Evolutionary conservation across 1,140 invertebrate species (phyloP).

Genomic region (Trichogramma pretiosum): DNA sequence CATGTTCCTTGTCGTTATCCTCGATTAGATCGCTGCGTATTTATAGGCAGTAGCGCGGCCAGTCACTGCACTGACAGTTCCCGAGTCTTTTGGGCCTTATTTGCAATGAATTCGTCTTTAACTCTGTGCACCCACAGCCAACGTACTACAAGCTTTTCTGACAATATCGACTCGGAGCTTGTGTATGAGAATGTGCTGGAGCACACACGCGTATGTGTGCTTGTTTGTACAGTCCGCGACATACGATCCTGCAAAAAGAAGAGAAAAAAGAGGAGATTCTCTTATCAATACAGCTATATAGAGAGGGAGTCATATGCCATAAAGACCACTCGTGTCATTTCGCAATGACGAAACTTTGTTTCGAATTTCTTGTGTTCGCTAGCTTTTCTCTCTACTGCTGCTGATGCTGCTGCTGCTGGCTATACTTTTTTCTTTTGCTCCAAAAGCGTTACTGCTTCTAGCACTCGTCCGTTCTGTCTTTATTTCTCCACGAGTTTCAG

Average conservation of each 20-base stretch:
- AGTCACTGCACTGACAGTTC: too few species aligned
- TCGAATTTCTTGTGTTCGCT: conserved; percentile 32
- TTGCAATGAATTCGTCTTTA: too few species aligned
- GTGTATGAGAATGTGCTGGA: not conserved
- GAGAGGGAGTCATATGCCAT: too few species aligned
- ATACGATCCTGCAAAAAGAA: too few species aligned
- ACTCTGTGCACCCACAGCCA: too few species aligned
- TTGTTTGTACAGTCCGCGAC: too few species aligned
- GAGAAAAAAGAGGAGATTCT: conserved; percentile 31
- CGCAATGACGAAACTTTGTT: conserved; percentile 48
- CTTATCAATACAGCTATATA: conserved; percentile 42
- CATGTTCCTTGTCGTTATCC: conserved; percentile 13
- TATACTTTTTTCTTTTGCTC: conserved; percentile 18
- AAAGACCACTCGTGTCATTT: conserved; percentile 49
- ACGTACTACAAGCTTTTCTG: too few species aligned
- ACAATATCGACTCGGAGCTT: conserved; percentile 6
- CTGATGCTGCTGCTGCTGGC: not conserved
- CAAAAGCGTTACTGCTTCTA: too few species aligned
- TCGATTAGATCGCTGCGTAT: conserved; percentile 21
- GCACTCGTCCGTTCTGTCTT: not conserved
- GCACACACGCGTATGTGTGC: conserved; percentile 4
- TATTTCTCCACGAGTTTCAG: not conserved
- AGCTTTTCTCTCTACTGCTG: conserved; percentile 15
- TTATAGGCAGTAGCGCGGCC: too few species aligned
- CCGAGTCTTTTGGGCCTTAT: too few species aligned